Conservation (phyloP, 2,113 vertebrate genomes). For the Hippocampus guttulatus region DNA sequence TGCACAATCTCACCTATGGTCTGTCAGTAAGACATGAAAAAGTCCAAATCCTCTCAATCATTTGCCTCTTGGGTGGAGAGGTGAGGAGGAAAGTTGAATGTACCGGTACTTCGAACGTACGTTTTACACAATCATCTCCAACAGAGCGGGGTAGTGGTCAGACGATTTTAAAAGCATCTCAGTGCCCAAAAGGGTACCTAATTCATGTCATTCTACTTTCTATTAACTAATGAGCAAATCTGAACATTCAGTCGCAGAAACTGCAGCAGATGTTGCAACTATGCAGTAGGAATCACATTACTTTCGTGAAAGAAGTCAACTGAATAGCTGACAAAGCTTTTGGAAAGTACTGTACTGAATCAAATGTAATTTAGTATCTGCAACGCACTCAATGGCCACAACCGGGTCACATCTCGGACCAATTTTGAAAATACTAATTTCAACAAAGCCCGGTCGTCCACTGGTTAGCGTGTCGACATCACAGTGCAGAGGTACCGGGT, state of each 20-base stretch:
- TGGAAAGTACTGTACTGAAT: background rate
- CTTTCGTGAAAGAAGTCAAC: background rate
- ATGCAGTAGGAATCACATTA: background rate
- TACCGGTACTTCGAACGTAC: background rate
- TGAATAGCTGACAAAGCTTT: background rate
- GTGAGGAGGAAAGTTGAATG: conserved; percentile 38
- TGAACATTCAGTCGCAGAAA: background rate
- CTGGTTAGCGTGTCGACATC: background rate
- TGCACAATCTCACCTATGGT: conserved; percentile 22
- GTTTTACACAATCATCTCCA: conserved; percentile 32
- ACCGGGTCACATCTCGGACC: background rate
- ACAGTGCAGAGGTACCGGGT: no score
- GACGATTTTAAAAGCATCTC: conserved; percentile 14
- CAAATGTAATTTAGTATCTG: background rate
- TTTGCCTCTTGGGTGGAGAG: conserved; percentile 23
- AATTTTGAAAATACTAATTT: background rate
- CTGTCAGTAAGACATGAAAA: conserved; percentile 1
- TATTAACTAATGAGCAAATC: conserved; percentile 4
- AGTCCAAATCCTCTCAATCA: conserved; percentile 18
- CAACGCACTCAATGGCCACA: background rate
- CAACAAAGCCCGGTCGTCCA: background rate
- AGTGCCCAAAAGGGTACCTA: conserved; percentile 5
- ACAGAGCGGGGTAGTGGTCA: conserved; percentile 24
- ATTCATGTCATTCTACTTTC: conserved; percentile 11
- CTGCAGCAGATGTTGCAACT: background rate